Conservation (phyloP, 2,113 vertebrate genomes). For the Gambusia holbrooki region DNA sequence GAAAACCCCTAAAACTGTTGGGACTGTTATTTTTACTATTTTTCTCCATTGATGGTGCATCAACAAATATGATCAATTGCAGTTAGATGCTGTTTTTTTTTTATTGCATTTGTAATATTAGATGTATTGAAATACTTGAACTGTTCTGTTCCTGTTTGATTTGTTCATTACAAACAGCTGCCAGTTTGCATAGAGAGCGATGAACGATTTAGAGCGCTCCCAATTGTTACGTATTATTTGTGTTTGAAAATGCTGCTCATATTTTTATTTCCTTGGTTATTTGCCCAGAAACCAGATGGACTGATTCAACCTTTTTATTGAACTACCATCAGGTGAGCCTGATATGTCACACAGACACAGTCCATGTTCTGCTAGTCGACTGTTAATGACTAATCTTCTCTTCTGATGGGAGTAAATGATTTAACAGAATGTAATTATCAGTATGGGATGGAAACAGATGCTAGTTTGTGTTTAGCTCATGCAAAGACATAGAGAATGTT, state of each 20-base stretch:
- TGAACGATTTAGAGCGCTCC: neutral
- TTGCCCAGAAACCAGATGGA: conserved; percentile 46
- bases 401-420: conserved; percentile 22
- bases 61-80: no score
- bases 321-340: conserved; percentile 44
- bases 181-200: neutral
- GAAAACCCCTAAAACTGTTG: no score
- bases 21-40: no score
- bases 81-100: neutral
- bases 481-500: neutral
- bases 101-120: neutral
- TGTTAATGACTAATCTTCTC: conserved; percentile 20
- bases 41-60: no score
- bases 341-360: conserved; percentile 20
- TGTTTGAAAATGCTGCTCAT: conserved; percentile 7
- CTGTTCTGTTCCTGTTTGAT: neutral
- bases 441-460: neutral
- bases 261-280: conserved; percentile 39
- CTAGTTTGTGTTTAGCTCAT: conserved; percentile 2
- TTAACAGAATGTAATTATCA: conserved; percentile 16
- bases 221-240: neutral
- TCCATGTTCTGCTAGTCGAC: neutral
- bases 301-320: conserved; percentile 55
- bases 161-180: neutral
- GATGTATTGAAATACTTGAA: neutral